These are phyloP conservation scores for Myodes glareolus DNA, from an alignment of 2,113 vertebrate species.

Conservation along the genomic window DNA sequence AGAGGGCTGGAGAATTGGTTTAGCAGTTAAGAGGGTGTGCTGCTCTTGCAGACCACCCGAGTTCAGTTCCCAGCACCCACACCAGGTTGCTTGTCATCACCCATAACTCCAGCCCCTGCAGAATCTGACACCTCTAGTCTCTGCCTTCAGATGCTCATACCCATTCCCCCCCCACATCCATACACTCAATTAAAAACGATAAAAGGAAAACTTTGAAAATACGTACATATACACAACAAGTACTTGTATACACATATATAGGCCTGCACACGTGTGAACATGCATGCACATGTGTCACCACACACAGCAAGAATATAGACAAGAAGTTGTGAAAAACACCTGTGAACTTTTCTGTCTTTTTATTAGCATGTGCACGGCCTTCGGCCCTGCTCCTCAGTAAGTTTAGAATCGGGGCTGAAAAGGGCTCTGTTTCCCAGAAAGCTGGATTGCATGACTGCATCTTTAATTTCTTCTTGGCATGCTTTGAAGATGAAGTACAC, in stretches of 20 bases:
- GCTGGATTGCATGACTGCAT: background rate
- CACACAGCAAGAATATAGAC: background rate
- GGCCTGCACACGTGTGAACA: background rate
- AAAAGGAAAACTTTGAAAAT: background rate
- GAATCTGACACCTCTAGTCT: background rate
- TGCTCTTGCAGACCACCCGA: background rate
- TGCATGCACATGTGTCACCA: background rate
- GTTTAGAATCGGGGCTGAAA: constrained; percentile 30
- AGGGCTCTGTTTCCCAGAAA: background rate
- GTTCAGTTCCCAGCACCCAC: background rate
- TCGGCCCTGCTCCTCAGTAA: background rate
- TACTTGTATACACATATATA: background rate
- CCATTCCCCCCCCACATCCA: background rate
- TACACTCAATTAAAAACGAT: background rate
- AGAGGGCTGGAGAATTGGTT: background rate
- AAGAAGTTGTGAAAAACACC: background rate
- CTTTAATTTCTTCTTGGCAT: background rate
- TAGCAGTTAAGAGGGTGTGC: background rate
- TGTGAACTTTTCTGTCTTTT: background rate
- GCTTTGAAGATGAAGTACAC: background rate
- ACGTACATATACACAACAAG: background rate
- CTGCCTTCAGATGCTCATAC: background rate
- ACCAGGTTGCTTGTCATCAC: background rate
- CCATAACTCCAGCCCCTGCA: background rate
- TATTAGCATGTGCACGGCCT: background rate